Base-by-base conservation (phyloP, 2,888 invertebrate species). In the Parascotia fuliginaria region DNA sequence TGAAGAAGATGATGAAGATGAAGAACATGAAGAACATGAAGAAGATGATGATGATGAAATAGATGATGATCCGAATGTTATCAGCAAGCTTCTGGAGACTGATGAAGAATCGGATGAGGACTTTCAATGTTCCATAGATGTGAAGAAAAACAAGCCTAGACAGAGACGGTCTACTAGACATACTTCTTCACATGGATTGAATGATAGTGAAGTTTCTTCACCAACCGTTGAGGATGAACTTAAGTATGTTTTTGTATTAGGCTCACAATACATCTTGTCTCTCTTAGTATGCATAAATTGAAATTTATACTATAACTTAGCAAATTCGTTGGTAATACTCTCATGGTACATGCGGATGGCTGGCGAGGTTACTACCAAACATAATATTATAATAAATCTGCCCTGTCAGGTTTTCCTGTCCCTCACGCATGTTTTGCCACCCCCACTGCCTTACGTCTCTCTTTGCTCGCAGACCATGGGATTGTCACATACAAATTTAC, bases 11-110 rank as follows among this genome's bases (percentile, higher is more conserved):
- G 75, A 64, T 0, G 68, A 55, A 9, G 65, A 65, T 11, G 80
- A 80, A 22, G 80, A 80, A 22, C 61, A 28, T 0, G 67, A 64
- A 12, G 67, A 62, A 24, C 4, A 7, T 3, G 24, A 24, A 15
- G 27, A 70, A 7, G 66, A 69, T 42, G 75, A 75, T 34, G 81
- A 82, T n/a, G 81, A 83, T 28, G 85, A 83, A 33, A 69, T 84
- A 9, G 83, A 90, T 62, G 89, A 89, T 70, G 89, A 88, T 36
- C 80, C 85, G 0, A 87, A 87, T 49, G 85, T 89, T 4, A 88
- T 89, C 57, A 87, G 84, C 62, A 88, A 88, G 54, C 66, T 89
- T n/a, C 58, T 87, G 11, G 85, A 89, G 45, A 88, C 82, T 0
- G 89, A 89, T 31, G 85, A 83, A 37, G 81, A 78, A 33, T 69